Evolutionary conservation across 1,140 invertebrate genomes (phyloP), one percentile per base, ranked within the genome.

Genomic region (Zaprionus nigranus): DNA sequence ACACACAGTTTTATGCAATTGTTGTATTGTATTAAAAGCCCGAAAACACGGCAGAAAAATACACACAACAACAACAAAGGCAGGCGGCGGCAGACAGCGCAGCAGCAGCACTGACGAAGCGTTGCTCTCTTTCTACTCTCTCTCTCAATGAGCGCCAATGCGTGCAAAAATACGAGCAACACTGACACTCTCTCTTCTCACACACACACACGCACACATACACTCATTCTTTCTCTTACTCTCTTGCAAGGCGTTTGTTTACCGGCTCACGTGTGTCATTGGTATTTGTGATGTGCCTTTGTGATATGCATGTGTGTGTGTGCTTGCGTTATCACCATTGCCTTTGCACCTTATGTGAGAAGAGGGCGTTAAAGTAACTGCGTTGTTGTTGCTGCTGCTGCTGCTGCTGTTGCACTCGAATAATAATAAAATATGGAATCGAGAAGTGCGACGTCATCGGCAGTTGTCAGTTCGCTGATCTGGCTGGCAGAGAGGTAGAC

Each of bases 1-100:
- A 46, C 40, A 46, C 81, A 87, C 65, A 79, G 84, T 88, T 88
- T 79, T 77, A 88, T 88, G 84, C 84, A 88, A 88, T 88, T 88
- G 85, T 78, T 63, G 73, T 74, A 75, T 75, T 70, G 66, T 75
- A 59, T 70, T 72, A 82, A 61, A 73, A 75, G 53, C 81, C 74
- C 69, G 63, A 72, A 73, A 77, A 77, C 59, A 75, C 65, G 58
- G 59, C 72, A 69, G 69, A 70, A 62, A 58, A 64, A 51, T 17
- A 58, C 57, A 46, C 70, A 51, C 74, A 74, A 65, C 73, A 80
- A 78, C 57, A 82, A 70, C 46, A 69, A 60, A 11, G 9, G 40
- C 40, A 62, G 24, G 53, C 36, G 66, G 36, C 36, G 24, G 58
- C 58, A 60, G 58, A 34, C 22, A 60, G 36, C 58, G 22, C 58